Conservation (phyloP, 2,797 vertebrate species). For the Etheostoma perlongum region DNA sequence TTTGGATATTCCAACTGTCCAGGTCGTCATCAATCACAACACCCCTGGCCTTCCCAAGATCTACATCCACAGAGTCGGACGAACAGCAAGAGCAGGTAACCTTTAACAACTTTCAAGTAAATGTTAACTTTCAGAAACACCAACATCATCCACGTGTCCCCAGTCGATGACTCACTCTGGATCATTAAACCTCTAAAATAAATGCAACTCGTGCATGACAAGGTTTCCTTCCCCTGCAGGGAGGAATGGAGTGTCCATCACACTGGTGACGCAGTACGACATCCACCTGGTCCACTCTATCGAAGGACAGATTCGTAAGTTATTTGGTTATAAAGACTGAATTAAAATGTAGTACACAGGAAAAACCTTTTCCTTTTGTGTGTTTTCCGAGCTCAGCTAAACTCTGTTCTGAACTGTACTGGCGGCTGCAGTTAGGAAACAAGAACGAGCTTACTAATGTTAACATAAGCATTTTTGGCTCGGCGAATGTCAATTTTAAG, state of each 20-base stretch:
- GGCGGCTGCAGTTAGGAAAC: neutral
- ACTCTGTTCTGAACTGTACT: neutral
- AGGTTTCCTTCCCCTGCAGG: slow-evolving; percentile 79
- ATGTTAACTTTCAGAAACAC: neutral
- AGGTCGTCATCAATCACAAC: slow-evolving; percentile 97
- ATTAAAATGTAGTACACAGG: neutral
- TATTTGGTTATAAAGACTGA: neutral
- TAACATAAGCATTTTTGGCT: no score
- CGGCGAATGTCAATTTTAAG: no score
- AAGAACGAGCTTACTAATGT: no score
- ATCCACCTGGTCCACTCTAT: slow-evolving; percentile 94
- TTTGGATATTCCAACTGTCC: slow-evolving; percentile 95
- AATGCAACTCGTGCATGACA: neutral
- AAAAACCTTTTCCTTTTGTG: neutral
- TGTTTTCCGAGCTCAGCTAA: neutral
- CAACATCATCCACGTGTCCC: fast-evolving
- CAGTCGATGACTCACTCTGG: fast-evolving
- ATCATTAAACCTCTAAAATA: fast-evolving
- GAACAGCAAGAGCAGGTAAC: slow-evolving; percentile 95
- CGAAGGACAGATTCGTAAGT: slow-evolving; percentile 91
- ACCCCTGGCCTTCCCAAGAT: slow-evolving; percentile 95
- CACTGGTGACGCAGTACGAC: slow-evolving; percentile 97
- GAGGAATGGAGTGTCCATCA: slow-evolving; percentile 91
- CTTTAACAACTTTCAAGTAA: neutral
- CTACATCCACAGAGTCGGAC: slow-evolving; percentile 96